These are phyloP conservation scores for Ennomos fuscantarius DNA, from an alignment of 2,888 invertebrate genomes.

Conservation along the genomic window DNA sequence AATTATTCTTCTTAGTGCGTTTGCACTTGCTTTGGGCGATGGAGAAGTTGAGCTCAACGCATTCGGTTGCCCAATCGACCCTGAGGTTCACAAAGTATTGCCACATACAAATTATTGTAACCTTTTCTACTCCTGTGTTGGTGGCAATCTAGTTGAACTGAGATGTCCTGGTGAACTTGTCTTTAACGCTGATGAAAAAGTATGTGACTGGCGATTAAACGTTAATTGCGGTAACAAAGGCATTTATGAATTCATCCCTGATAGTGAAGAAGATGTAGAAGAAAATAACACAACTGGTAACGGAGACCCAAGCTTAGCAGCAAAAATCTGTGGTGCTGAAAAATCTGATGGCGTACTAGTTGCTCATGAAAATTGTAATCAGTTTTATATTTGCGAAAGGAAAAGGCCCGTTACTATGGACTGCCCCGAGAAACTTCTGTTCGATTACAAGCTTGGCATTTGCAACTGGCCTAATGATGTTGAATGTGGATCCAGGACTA, in stretches of 20 bases:
- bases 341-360: constrained; percentile 30
- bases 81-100: constrained; percentile 7
- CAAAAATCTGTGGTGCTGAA: constrained; percentile 25
- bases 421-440: constrained; percentile 33
- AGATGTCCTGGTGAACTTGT: constrained; percentile 21
- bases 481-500: constrained; percentile 28
- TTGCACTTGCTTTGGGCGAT: constrained; percentile 20
- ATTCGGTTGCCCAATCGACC: constrained; percentile 25
- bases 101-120: constrained; percentile 32
- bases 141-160: constrained; percentile 9
- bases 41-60: constrained; percentile 19
- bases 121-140: constrained; percentile 30
- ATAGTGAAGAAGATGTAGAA: constrained; percentile 5
- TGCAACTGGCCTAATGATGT: constrained; percentile 41
- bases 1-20: constrained; percentile 21
- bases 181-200: constrained; percentile 20
- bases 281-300: constrained; percentile 17
- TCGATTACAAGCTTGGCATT: constrained; percentile 15
- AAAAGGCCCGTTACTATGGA: constrained; percentile 23
- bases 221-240: constrained; percentile 30
- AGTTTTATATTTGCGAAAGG: constrained; percentile 36
- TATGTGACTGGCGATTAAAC: constrained; percentile 33
- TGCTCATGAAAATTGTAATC: constrained; percentile 39
- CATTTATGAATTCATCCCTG: constrained; percentile 10
- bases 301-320: constrained; percentile 25